Conservation (phyloP, 2,797 vertebrate genomes). For the Myoxocephalus aenaeus region DNA sequence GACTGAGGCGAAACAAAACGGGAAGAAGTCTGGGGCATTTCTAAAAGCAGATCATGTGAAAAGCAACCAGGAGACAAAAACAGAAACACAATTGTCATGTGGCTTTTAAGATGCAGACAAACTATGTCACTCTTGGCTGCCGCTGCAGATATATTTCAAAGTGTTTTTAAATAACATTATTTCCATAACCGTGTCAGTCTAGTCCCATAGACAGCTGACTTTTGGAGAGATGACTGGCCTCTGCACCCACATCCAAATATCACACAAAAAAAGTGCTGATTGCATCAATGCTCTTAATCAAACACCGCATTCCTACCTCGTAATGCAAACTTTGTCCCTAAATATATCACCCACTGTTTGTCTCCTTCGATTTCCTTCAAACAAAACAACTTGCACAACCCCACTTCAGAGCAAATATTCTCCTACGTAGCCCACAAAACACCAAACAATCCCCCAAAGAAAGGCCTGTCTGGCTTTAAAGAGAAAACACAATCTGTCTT, state of each 20-base stretch:
- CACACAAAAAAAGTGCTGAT: conserved; percentile 19
- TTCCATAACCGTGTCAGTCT: conserved; percentile 37
- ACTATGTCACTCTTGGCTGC: not conserved
- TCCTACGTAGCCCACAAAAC: conserved; percentile 62
- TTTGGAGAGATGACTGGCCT: conserved; percentile 19
- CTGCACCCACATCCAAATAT: not conserved
- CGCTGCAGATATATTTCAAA: conserved; percentile 44
- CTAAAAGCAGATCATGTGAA: conserved; percentile 45
- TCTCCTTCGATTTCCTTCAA: conserved; percentile 38
- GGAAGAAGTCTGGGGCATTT: conserved; percentile 38
- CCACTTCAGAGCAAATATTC: conserved; percentile 47
- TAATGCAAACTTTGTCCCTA: conserved; percentile 44
- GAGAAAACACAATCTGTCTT: conserved; percentile 53
- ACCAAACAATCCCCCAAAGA: conserved; percentile 56
- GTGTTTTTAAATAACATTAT: conserved; percentile 47
- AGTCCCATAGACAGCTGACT: conserved; percentile 3
- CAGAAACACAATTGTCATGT: conserved; percentile 52
- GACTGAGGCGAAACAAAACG: conserved; percentile 43
- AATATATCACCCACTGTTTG: conserved; percentile 27
- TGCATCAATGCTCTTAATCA: conserved; percentile 48
- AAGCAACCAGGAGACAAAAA: conserved; percentile 39
- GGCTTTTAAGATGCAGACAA: conserved; percentile 40
- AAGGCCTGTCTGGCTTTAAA: conserved; percentile 51
- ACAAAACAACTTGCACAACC: conserved; percentile 59
- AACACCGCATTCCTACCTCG: conserved; percentile 36